Conservation (phyloP, 1,140 invertebrate species). For the Ostrea denselamellosa region DNA sequence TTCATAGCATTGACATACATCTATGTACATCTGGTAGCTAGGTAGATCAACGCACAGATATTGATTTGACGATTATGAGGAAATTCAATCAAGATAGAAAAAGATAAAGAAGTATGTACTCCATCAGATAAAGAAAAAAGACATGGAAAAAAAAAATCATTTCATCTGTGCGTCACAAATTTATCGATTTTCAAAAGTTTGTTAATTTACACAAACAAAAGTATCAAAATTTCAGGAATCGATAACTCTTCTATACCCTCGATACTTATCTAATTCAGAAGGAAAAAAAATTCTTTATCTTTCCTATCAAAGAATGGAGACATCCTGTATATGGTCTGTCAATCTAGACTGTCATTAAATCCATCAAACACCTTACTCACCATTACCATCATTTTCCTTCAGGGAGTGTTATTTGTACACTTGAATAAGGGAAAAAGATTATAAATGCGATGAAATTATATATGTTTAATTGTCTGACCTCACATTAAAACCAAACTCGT, state of each 20-base stretch:
- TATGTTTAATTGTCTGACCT: slow-evolving; percentile 5
- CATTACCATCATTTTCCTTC: neutral
- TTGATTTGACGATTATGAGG: slow-evolving; percentile 9
- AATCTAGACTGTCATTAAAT: neutral
- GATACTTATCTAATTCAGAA: too few relatives aligned
- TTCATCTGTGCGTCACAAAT: neutral
- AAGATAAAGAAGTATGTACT: neutral
- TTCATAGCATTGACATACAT: neutral
- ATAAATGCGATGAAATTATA: neutral
- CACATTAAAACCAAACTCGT: neutral
- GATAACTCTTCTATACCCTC: too few relatives aligned
- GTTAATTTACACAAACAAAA: too few relatives aligned
- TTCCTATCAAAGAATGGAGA: neutral
- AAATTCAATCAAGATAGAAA: slow-evolving; percentile 23
- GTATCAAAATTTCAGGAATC: too few relatives aligned
- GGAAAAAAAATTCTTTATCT: neutral
- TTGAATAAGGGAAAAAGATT: neutral
- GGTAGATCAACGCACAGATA: neutral
- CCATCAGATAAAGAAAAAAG: neutral
- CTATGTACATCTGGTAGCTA: neutral
- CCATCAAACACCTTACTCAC: neutral
- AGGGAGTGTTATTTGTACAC: neutral
- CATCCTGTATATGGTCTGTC: neutral
- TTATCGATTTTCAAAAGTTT: neutral
- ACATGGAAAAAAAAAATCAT: neutral